phyloP scores from a whole-genome alignment of 2,797 vertebrate species.

The Parotocinclus haroldoi region DNA sequence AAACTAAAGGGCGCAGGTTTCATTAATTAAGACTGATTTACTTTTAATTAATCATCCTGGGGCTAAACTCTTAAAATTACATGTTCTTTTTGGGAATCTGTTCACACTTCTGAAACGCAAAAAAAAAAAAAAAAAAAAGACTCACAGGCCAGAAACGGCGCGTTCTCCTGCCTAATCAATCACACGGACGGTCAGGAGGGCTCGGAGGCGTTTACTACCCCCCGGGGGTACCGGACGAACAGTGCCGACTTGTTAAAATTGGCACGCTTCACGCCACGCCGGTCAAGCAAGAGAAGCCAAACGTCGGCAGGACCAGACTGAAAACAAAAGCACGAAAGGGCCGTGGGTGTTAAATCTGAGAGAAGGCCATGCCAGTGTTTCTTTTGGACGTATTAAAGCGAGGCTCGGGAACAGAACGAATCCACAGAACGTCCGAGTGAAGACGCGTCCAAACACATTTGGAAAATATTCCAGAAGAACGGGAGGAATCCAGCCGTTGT shows the following conservation, averaged over 20 bases:
- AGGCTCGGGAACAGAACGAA: not conserved
- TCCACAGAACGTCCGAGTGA: not conserved
- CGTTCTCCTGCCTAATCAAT: not conserved
- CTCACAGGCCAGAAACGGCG: no score
- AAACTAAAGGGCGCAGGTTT: no score
- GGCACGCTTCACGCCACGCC: not conserved
- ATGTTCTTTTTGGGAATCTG: no score
- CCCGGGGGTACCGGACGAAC: not conserved
- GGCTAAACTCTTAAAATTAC: no score
- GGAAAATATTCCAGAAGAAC: conserved; percentile 51
- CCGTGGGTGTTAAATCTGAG: conserved; percentile 7
- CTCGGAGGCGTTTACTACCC: no score
- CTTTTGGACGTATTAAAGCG: conserved; percentile 34
- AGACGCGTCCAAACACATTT: conserved; percentile 51
- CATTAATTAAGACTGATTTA: no score
- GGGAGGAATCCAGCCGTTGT: conserved; percentile 60
- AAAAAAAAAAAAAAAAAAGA: no score
- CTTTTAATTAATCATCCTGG: no score
- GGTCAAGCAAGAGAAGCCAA: not conserved
- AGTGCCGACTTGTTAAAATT: not conserved
- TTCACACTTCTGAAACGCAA: no score
- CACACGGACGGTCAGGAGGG: not conserved
- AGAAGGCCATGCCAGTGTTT: conserved; percentile 43
- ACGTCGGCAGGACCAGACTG: not conserved
- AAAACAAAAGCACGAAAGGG: conserved; percentile 24